Percentiles rank a stretch among this genome's conserved stretches.
These are phyloP conservation scores for Hymenopus coronatus DNA, from an alignment of 2,888 invertebrate genomes.

Conservation along the genomic window DNA sequence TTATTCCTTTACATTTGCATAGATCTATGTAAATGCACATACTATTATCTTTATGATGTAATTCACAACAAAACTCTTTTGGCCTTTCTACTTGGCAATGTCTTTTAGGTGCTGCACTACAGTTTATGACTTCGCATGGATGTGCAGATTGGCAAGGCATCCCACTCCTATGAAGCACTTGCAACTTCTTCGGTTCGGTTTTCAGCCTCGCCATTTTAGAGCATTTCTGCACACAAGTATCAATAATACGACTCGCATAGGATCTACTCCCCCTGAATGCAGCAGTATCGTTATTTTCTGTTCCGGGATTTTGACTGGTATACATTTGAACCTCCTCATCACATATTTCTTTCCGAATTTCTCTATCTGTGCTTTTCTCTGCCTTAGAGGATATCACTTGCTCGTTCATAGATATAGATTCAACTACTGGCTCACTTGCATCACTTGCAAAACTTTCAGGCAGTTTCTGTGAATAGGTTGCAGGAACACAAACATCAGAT, in stretches of 20 bases:
- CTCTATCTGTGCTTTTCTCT: too few relatives aligned
- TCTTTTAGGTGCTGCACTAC: neutral
- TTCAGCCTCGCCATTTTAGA: neutral
- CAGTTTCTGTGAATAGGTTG: too few relatives aligned
- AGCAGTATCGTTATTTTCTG: neutral
- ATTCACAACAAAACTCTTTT: neutral
- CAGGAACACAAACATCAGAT: too few relatives aligned
- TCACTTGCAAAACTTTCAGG: too few relatives aligned
- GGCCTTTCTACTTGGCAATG: neutral
- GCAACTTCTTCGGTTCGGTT: neutral
- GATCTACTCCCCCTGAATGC: neutral
- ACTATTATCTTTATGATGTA: neutral
- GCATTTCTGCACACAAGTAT: neutral
- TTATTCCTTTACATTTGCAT: neutral
- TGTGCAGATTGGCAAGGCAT: neutral
- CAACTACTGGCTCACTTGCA: too few relatives aligned
- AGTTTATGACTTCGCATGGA: neutral
- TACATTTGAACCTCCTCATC: neutral
- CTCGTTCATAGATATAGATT: too few relatives aligned
- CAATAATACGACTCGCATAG: neutral
- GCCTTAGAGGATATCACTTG: too few relatives aligned
- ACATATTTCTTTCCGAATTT: neutral
- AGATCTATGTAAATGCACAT: neutral
- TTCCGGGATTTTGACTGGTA: neutral
- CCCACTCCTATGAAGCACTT: neutral